A percentile compares a stretch with the other conserved stretches of the same genome.
Conservation (phyloP, 30 jellyfish, hydroid and myxozoan species). For the Aurelia coerulea region DNA sequence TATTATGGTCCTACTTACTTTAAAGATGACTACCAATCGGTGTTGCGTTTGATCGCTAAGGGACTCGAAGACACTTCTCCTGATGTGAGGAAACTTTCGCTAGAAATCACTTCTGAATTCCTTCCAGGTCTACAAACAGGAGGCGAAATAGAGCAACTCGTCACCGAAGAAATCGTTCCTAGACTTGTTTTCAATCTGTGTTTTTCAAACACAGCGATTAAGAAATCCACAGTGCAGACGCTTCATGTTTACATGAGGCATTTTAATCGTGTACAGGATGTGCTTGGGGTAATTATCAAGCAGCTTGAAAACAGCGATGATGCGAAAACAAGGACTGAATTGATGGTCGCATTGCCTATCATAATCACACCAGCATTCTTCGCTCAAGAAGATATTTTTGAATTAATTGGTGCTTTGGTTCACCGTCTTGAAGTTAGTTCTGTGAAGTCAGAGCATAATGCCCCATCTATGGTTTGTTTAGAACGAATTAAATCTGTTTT, state of each 20-base stretch:
- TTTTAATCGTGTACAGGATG: constrained; percentile 60
- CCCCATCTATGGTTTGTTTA: constrained; percentile 82
- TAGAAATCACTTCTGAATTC: constrained; percentile 66
- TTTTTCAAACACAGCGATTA: constrained; percentile 66
- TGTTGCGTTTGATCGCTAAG: constrained; percentile 43
- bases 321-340: constrained; percentile 73
- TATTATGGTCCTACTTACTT: constrained; percentile 45
- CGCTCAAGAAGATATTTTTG: constrained; percentile 71
- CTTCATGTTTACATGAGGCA: constrained; percentile 86
- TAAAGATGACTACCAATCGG: constrained; percentile 35
- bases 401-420: constrained; percentile 60
- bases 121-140: constrained; percentile 47
- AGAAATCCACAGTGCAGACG: constrained; percentile 77
- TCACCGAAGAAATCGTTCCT: constrained; percentile 71
- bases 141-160: constrained; percentile 47
- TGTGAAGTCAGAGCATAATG: constrained; percentile 72
- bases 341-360: constrained; percentile 89
- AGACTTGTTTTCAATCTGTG: constrained; percentile 70
- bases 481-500: constrained; percentile 71
- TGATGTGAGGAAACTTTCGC: constrained; percentile 58
- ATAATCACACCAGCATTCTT: constrained; percentile 81
- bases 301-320: constrained; percentile 70
- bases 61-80: constrained; percentile 62
- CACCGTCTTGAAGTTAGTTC: constrained; percentile 68
- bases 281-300: constrained; percentile 52